phyloP scores from a whole-genome alignment of 2,113 vertebrate genomes.

The Castor canadensis region DNA sequence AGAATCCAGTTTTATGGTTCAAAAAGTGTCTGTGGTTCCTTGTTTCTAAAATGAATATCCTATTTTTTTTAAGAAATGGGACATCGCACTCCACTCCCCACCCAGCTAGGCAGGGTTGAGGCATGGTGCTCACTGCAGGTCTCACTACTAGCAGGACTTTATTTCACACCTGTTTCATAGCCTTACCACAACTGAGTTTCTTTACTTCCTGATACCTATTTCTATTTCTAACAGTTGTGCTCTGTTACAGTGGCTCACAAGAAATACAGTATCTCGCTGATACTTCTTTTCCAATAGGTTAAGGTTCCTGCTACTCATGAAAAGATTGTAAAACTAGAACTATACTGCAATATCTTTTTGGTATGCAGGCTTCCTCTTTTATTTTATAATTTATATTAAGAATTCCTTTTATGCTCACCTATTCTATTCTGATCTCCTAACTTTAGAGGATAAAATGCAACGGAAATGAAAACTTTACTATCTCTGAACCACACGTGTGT shows the following conservation, averaged over 20 bases:
- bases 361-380: background rate
- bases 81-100: too few relatives aligned
- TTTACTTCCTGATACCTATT: background rate
- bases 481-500: background rate
- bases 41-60: too few relatives aligned
- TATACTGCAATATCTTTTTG: background rate
- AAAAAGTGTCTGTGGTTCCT: background rate
- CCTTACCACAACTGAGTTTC: background rate
- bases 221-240: background rate
- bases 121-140: background rate
- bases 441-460: conserved; percentile 23
- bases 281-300: conserved; percentile 4
- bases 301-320: background rate
- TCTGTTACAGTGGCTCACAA: background rate
- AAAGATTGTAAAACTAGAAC: background rate
- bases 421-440: background rate
- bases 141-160: background rate
- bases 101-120: background rate
- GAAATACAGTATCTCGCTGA: background rate
- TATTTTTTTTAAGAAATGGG: too few relatives aligned
- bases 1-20: background rate
- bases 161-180: background rate
- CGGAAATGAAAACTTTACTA: background rate
- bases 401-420: conserved; percentile 11
- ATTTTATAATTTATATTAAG: conserved; percentile 23